Percentiles rank a stretch among this genome's conserved stretches.
Evolutionary conservation across 64 coral and sea anemone species (phyloP).

Genomic region (Pachyseris speciosa): DNA sequence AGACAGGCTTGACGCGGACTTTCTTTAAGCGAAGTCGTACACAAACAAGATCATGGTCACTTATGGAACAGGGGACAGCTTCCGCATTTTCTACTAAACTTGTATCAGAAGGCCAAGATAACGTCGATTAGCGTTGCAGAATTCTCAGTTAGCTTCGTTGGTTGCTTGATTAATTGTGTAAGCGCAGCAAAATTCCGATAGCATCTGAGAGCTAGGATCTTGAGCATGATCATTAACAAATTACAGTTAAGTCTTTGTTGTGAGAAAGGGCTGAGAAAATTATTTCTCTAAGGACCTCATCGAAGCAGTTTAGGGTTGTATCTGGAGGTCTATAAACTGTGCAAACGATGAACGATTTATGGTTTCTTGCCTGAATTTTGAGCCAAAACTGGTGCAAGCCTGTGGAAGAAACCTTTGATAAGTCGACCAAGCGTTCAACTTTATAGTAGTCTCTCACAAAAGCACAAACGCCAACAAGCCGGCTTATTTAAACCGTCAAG

Average conservation of each 20-base stretch:
- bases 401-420: slow-evolving; percentile 20
- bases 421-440: too few relatives aligned
- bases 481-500: too few relatives aligned
- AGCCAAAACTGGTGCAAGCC: slow-evolving; percentile 70
- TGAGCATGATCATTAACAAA: background rate
- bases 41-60: slow-evolving; percentile 53
- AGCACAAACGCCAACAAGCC: too few relatives aligned
- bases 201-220: too few relatives aligned
- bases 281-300: slow-evolving; percentile 8
- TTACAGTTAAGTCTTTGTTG: slow-evolving; percentile 24
- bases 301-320: slow-evolving; percentile 33
- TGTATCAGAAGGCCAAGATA: background rate
- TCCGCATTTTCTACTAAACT: background rate
- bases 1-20: slow-evolving; percentile 4
- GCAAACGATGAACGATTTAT: slow-evolving; percentile 53
- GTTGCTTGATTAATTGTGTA: too few relatives aligned
- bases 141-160: background rate
- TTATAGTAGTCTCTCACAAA: too few relatives aligned
- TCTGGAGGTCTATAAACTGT: slow-evolving; percentile 58
- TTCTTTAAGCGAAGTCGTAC: slow-evolving; percentile 16
- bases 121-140: slow-evolving; percentile 29
- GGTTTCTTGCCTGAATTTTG: slow-evolving; percentile 37
- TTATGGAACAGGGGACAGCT: slow-evolving; percentile 19
- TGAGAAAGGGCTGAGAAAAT: slow-evolving; percentile 37
- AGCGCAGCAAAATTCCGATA: too few relatives aligned